Evolutionary conservation across 2,888 invertebrate species (phyloP).

Genomic region (Hirudinaria manillensis): DNA sequence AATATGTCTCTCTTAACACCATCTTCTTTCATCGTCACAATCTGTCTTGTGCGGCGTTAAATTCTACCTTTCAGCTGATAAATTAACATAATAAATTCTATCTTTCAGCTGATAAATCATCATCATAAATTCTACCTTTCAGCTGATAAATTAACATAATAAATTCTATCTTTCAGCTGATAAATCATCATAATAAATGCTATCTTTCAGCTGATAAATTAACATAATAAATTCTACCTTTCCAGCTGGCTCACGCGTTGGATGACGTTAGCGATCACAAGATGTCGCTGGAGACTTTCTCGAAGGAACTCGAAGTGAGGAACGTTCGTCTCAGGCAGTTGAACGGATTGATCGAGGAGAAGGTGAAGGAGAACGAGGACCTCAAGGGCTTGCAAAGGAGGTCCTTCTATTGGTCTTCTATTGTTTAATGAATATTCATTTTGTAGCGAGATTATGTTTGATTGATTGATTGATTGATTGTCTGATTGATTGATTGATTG

Average conservation of each 20-base stretch:
- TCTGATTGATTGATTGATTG: constrained; percentile 7
- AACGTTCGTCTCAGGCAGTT: constrained; percentile 1
- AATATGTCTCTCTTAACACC: too few relatives aligned
- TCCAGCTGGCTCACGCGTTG: constrained; percentile 19
- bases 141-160: too few relatives aligned
- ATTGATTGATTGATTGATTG: constrained; percentile 2
- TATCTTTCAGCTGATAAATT: too few relatives aligned
- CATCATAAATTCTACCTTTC: too few relatives aligned
- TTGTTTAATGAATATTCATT: not conserved
- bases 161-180: too few relatives aligned
- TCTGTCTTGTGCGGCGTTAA: too few relatives aligned
- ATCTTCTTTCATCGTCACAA: too few relatives aligned
- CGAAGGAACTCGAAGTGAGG: constrained; percentile 16
- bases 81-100: too few relatives aligned
- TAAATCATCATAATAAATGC: too few relatives aligned
- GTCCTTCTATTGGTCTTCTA: not conserved
- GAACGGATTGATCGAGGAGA: constrained; percentile 13
- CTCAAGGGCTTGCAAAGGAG: constrained; percentile 14
- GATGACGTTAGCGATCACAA: constrained; percentile 30
- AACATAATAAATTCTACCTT: too few relatives aligned
- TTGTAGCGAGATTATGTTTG: not conserved
- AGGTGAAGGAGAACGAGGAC: constrained; percentile 22
- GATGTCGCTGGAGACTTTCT: constrained; percentile 3
- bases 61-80: too few relatives aligned
- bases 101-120: too few relatives aligned